phyloP scores from a whole-genome alignment of 2,113 vertebrate species.

The Trinectes maculatus region DNA sequence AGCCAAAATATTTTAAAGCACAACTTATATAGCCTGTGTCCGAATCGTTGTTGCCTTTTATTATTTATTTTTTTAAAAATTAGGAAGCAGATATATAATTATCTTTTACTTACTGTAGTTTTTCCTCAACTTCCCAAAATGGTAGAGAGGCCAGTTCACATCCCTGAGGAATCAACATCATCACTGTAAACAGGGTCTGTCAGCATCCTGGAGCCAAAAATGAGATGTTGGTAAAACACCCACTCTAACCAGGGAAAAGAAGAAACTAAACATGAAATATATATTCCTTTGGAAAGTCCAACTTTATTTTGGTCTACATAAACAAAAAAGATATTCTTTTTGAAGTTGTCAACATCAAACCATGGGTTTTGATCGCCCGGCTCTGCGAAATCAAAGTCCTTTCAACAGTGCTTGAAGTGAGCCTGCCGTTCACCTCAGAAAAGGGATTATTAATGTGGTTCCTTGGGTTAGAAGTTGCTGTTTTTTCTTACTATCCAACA shows the following conservation, averaged over 20 bases:
- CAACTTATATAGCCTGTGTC: too few species aligned
- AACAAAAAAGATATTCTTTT: constrained; percentile 42
- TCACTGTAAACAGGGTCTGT: constrained; percentile 7
- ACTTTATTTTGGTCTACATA: constrained; percentile 1
- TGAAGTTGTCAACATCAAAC: constrained; percentile 41
- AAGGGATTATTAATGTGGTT: constrained; percentile 45
- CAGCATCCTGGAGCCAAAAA: constrained; percentile 24
- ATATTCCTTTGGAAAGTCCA: constrained; percentile 6
- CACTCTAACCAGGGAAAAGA: background rate
- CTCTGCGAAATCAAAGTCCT: constrained; percentile 14
- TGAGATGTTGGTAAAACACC: constrained; percentile 3
- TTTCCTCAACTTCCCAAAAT: background rate
- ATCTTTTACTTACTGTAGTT: background rate
- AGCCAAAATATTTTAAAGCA: too few species aligned
- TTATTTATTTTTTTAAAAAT: too few species aligned
- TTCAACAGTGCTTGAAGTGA: constrained; percentile 33
- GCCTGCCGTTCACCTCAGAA: constrained; percentile 35
- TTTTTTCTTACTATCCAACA: constrained; percentile 9
- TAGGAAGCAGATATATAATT: background rate
- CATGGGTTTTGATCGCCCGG: constrained; percentile 37
- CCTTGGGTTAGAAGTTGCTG: constrained; percentile 31
- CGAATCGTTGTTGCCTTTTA: too few species aligned
- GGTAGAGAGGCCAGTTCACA: background rate
- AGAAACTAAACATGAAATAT: constrained; percentile 39
- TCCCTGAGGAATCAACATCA: background rate